Percentiles rank a stretch among this genome's conserved stretches.
phyloP scores from a whole-genome alignment of 2,113 vertebrate species.

The Scortum barcoo region DNA sequence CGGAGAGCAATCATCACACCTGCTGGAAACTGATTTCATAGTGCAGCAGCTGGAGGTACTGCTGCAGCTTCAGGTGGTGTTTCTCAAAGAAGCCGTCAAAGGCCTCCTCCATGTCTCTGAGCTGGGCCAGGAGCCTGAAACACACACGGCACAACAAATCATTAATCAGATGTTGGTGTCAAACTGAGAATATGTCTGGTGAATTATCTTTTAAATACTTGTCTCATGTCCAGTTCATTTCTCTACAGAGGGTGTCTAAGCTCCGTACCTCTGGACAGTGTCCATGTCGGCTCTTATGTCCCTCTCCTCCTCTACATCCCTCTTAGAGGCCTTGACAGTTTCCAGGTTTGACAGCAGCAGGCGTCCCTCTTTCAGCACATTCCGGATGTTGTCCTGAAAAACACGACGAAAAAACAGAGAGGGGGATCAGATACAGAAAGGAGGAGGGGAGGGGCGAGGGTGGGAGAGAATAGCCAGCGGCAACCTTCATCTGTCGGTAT shows the following conservation, averaged over 20 bases:
- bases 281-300: conserved; percentile 90
- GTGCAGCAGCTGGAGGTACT: conserved; percentile 92
- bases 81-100: conserved; percentile 99
- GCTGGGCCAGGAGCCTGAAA: conserved; percentile 91
- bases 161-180: background rate
- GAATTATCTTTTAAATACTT: background rate
- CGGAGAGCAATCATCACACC: conserved; percentile 77
- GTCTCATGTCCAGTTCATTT: background rate
- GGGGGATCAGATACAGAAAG: background rate
- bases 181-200: background rate
- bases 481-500: conserved; percentile 94
- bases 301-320: conserved; percentile 76
- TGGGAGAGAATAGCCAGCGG: background rate
- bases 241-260: background rate
- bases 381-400: conserved; percentile 89
- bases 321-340: conserved; percentile 79
- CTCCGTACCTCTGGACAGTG: conserved; percentile 89
- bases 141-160: background rate
- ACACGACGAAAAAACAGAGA: background rate
- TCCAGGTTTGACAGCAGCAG: conserved; percentile 91
- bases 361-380: conserved; percentile 91
- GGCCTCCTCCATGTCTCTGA: conserved; percentile 95
- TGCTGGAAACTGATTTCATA: conserved; percentile 95
- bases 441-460: background rate
- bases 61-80: conserved; percentile 96